Evolutionary conservation across 2,888 invertebrate genomes (phyloP).

Genomic region (Gonocerus acuteangulatus): DNA sequence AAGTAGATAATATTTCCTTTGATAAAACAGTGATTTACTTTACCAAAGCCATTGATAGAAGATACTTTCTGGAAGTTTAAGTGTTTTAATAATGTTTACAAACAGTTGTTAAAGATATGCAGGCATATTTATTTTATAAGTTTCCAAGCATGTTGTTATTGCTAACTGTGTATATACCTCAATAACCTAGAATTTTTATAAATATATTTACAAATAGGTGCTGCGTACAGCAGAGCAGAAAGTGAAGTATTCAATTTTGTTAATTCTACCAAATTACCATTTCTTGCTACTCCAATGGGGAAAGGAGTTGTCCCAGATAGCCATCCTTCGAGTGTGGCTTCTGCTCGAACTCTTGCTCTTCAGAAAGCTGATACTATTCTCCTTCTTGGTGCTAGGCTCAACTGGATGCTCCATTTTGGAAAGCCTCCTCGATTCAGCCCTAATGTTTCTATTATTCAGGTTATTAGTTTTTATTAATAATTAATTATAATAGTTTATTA

Average conservation of each 20-base stretch:
- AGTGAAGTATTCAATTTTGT: conserved; percentile 61
- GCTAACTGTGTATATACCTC: too few relatives aligned
- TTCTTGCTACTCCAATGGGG: conserved; percentile 92
- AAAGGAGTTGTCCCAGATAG: conserved; percentile 48
- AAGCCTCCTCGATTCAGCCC: conserved; percentile 72
- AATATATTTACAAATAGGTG: too few relatives aligned
- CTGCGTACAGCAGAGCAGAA: conserved; percentile 75
- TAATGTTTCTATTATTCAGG: conserved; percentile 83
- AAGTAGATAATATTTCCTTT: too few relatives aligned
- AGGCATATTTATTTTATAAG: too few relatives aligned
- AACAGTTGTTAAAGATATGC: too few relatives aligned
- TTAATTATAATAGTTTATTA: background rate
- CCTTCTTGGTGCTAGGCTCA: conserved; percentile 81
- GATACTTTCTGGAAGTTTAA: too few relatives aligned
- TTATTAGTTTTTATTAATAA: too few relatives aligned
- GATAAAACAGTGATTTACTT: too few relatives aligned
- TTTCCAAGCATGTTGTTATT: too few relatives aligned
- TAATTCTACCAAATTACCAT: conserved; percentile 66
- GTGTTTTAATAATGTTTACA: too few relatives aligned
- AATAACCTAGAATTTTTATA: too few relatives aligned
- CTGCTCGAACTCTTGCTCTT: conserved; percentile 79
- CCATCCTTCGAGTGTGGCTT: conserved; percentile 59
- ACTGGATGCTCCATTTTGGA: conserved; percentile 98
- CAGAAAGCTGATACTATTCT: conserved; percentile 82
- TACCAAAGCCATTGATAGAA: too few relatives aligned